Evolutionary conservation across 2,888 invertebrate species (phyloP).

Genomic region (Rutpela maculata): DNA sequence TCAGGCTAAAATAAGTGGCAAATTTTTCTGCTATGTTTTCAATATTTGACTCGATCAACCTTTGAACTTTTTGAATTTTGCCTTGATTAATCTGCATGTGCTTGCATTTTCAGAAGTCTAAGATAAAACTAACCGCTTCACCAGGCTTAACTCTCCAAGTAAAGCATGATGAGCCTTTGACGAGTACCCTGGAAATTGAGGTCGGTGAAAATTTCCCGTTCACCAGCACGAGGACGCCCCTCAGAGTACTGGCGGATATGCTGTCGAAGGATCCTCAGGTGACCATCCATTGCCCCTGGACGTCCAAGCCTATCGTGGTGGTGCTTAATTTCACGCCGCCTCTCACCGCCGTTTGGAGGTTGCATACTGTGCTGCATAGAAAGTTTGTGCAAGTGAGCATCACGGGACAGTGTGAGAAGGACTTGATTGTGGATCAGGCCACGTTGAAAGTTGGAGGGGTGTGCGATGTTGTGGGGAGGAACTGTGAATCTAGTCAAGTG

Average conservation of each 20-base stretch:
- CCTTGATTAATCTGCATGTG: not conserved
- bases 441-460: constrained; percentile 63
- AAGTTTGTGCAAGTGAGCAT: constrained; percentile 90
- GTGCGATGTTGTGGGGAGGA: constrained; percentile 63
- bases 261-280: constrained; percentile 79
- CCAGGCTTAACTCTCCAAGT: constrained; percentile 80
- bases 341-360: constrained; percentile 85
- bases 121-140: constrained; percentile 80
- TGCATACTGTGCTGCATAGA: constrained; percentile 89
- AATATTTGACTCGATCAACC: too few species aligned
- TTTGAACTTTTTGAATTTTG: too few species aligned
- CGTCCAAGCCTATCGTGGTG: constrained; percentile 82
- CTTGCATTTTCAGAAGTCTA: constrained; percentile 74
- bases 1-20: too few species aligned
- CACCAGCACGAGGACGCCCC: constrained; percentile 65
- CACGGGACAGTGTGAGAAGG: constrained; percentile 75
- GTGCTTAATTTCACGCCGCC: constrained; percentile 89
- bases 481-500: constrained; percentile 70
- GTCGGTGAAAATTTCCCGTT: constrained; percentile 67
- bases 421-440: constrained; percentile 63
- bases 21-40: too few species aligned
- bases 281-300: constrained; percentile 88
- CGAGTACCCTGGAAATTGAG: constrained; percentile 74
- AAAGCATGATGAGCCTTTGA: constrained; percentile 69
- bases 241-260: constrained; percentile 84